Conservation (phyloP, 2,888 invertebrate species). For the Leptura quadrifasciata region DNA sequence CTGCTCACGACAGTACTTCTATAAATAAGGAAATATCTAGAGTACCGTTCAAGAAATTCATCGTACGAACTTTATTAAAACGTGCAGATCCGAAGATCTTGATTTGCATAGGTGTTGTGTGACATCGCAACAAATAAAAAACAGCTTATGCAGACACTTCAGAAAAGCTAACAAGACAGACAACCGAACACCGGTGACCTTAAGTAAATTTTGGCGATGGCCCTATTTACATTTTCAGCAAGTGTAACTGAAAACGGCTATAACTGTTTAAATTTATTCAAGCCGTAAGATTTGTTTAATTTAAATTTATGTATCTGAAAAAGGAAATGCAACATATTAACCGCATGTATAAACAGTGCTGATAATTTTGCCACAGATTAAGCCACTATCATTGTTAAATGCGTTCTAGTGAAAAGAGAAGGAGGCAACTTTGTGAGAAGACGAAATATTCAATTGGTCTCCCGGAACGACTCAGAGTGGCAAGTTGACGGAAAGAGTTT, state of each 20-base stretch:
- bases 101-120: conserved; percentile 5
- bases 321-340: conserved; percentile 39
- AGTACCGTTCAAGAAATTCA: no score
- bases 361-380: conserved; percentile 20
- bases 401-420: conserved; percentile 16
- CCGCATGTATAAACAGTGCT: conserved; percentile 22
- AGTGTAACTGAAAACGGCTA: conserved; percentile 41
- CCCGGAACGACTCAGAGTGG: conserved; percentile 34
- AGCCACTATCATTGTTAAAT: conserved; percentile 25
- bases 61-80: not conserved
- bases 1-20: no score
- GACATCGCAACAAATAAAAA: conserved; percentile 14
- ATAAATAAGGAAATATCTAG: no score
- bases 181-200: conserved; percentile 42
- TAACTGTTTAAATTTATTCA: conserved; percentile 38
- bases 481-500: conserved; percentile 41
- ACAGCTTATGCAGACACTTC: conserved; percentile 16
- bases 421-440: not conserved
- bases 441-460: conserved; percentile 19
- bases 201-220: conserved; percentile 42
- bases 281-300: conserved; percentile 45
- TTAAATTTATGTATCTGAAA: conserved; percentile 45
- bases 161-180: conserved; percentile 40
- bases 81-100: not conserved
- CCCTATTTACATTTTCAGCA: conserved; percentile 47